Base-by-base conservation (phyloP, 2,888 invertebrate genomes). In the Leptopterna dolabrata region DNA sequence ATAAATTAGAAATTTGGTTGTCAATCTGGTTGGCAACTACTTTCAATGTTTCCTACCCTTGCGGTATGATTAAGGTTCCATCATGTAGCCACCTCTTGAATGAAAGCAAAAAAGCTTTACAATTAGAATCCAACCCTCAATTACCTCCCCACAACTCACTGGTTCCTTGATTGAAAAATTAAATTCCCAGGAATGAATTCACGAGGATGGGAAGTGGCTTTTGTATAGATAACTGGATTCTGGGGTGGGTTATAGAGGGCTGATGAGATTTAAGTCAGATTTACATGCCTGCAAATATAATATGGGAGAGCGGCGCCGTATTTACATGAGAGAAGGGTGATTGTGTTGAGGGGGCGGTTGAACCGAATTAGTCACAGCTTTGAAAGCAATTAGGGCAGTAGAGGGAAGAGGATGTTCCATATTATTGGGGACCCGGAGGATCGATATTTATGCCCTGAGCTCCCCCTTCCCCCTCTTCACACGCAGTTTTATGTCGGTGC, bases 361-460 rank as follows among this genome's bases (percentile, higher is more conserved):
- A 55, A 71, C 73, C 27, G 81, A 87, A 89, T 89, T 89, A 89
- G 87, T 87, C 87, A 87, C 86, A 85, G 89, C 89, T 89, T 89
- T 89, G 87, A 88, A 88, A 88, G 88, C 90, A 90, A 90, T 90
- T 90, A 90, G 88, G 85, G 73, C 87, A 63, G 85, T 85, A 73
- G 85, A 85, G 73, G 85, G 81, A 55, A 78, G 51, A 81, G n/a
- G 82, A n/a, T 55, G 82, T 24, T 82, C 82, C 82, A 63, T 41
- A 63, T 70, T 63, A 82, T 82, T 76, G 73, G 78, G 45, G 27
- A 24, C 45, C 3, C 2, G 19, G 73, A 73, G 19, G 19, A 73
- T 78, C 78, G 78, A 78, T 78, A 78, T 45, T 45, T 78, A 73
- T 73, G 30, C 73, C 16, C 19, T 73, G 14, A 16, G 19, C 27